Evolutionary conservation across 2,888 invertebrate genomes (phyloP).

Genomic region (Dasypolia templi): DNA sequence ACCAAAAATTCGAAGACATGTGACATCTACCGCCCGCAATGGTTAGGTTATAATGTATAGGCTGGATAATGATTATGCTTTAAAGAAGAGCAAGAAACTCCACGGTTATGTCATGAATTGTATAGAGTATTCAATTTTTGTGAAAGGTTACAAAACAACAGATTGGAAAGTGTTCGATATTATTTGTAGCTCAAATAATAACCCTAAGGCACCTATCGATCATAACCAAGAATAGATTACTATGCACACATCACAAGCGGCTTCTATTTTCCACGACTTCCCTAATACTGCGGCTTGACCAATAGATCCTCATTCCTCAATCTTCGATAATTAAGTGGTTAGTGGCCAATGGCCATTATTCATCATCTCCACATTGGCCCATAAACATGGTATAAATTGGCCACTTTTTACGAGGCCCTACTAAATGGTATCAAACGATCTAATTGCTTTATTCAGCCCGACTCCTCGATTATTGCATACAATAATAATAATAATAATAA

Average conservation of each 20-base stretch:
- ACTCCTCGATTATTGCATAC: slow-evolving; percentile 58
- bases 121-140: background rate
- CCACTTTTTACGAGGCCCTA: slow-evolving; percentile 55
- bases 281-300: slow-evolving; percentile 23
- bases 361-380: slow-evolving; percentile 35
- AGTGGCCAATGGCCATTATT: slow-evolving; percentile 53
- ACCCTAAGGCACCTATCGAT: slow-evolving; percentile 28
- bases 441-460: slow-evolving; percentile 67
- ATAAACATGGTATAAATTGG: slow-evolving; percentile 58
- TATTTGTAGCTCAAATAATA: slow-evolving; percentile 24
- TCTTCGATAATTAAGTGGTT: slow-evolving; percentile 64
- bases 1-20: too few relatives aligned
- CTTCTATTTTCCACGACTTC: slow-evolving; percentile 33
- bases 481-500: too few relatives aligned
- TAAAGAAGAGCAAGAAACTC: background rate
- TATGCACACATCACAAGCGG: slow-evolving; percentile 38
- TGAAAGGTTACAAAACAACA: background rate
- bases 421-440: slow-evolving; percentile 67
- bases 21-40: too few relatives aligned
- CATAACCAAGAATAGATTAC: slow-evolving; percentile 26
- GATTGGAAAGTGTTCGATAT: background rate
- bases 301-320: slow-evolving; percentile 32
- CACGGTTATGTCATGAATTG: background rate
- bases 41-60: too few relatives aligned
- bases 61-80: too few relatives aligned